Percentiles rank a stretch among this genome's conserved stretches.
Conservation (phyloP, 2,113 vertebrate species). For the Eolophus roseicapilla region DNA sequence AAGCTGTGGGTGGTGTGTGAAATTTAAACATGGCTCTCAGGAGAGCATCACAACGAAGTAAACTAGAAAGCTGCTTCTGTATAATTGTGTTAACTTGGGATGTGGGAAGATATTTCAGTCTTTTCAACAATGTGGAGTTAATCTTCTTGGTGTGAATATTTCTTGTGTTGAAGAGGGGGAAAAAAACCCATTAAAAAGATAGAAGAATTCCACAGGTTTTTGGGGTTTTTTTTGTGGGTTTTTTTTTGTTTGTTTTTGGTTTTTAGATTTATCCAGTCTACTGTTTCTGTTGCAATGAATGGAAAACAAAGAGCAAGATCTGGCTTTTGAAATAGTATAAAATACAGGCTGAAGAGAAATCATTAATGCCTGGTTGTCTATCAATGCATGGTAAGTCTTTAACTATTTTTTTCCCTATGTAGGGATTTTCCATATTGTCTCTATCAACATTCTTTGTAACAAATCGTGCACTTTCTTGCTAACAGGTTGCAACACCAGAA, state of each 20-base stretch:
- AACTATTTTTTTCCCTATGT: accelerated
- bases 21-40: not conserved
- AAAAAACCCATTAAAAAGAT: not conserved
- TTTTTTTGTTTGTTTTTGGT: not conserved
- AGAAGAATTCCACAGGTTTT: not conserved
- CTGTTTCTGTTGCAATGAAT: not conserved
- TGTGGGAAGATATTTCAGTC: not conserved
- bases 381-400: accelerated
- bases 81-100: not conserved
- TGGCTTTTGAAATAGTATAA: not conserved
- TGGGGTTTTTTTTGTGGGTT: too few species aligned
- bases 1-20: not conserved
- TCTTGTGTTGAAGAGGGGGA: not conserved
- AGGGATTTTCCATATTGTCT: not conserved
- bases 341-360: not conserved
- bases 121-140: not conserved
- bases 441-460: not conserved
- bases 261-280: not conserved
- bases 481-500: accelerated
- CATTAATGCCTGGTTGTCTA: not conserved
- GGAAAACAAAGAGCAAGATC: not conserved
- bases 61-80: not conserved
- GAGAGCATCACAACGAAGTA: not conserved
- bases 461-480: not conserved
- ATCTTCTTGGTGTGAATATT: not conserved